These are phyloP conservation scores for Hypercompe scribonia DNA, from an alignment of 2,888 invertebrate genomes.

Conservation along the genomic window DNA sequence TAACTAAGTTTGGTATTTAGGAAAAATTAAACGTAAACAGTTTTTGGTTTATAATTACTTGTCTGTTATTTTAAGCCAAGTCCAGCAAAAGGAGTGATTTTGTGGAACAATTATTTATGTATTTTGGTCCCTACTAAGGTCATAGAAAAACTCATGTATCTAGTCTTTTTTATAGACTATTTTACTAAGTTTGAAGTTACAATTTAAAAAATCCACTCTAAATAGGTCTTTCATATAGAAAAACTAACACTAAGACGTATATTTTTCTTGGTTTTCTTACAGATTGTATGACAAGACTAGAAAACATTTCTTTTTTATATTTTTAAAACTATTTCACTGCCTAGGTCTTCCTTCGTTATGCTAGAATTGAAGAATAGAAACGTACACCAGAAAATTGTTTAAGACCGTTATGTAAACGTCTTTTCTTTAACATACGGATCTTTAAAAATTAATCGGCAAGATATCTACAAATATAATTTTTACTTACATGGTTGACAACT, in stretches of 20 bases:
- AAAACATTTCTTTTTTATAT: neutral
- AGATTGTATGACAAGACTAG: neutral
- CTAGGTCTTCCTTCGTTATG: too few species aligned
- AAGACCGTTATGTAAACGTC: neutral
- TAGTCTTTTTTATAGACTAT: neutral
- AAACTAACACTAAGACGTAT: neutral
- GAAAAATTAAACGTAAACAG: neutral
- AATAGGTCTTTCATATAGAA: neutral
- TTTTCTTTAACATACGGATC: neutral
- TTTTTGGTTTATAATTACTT: too few species aligned
- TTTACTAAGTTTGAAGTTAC: neutral
- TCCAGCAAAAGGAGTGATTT: too few species aligned
- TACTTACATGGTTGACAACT: conserved; percentile 1
- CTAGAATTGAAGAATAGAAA: too few species aligned
- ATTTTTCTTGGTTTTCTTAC: neutral
- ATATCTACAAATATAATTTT: neutral
- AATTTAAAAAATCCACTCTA: neutral
- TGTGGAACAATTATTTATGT: neutral
- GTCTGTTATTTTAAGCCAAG: too few species aligned
- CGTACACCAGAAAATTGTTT: too few species aligned
- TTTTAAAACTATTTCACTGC: too few species aligned
- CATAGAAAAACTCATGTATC: too few species aligned
- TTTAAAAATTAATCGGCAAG: neutral
- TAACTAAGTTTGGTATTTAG: neutral
- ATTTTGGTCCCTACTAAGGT: neutral